Evolutionary conservation across 2,113 vertebrate species (phyloP), one percentile per base, ranked within the genome.

Genomic region (Silurus glanis): DNA sequence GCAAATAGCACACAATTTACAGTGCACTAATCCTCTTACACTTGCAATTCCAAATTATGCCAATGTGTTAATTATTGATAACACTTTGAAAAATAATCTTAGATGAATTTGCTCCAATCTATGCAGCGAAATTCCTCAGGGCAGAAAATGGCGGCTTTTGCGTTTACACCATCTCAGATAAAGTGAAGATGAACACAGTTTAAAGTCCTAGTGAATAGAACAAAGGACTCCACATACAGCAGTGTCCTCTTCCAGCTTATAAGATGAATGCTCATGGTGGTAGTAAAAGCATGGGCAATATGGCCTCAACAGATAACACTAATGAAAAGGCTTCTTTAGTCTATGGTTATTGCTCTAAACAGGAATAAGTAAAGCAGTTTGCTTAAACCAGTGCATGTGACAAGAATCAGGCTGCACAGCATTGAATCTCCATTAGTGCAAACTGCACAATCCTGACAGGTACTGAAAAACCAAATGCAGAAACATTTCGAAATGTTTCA

Each of bases 11-110:
- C 80, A 79, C 80, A 85, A 83, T 83, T 86, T 53, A 64, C 61
- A 69, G 85, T 64, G 69, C 83, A 83, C 76, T 89, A 86, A 89
- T 86, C 82, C 88, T 89, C 76, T 89, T 86, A 84, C 64, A 58
- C 64, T 37, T 81, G 67, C 82, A 84, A 84, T 84, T 86, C 51
- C 17, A 61, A 59, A 71, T 84, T 89, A 75, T 49, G 62, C 56
- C 69, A 85, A 79, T 37, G 74, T 80, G 45, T 71, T 51, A 74
- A 72, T 28, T 80, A 45, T 58, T 51, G 10, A 64, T 64, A 80
- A 58, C 3, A 47, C 23, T 80, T 56, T 56, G 61, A 56, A 64
- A 55, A 58, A 45, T 69, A 85, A 45, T 45, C 75, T 69, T 37
- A 53, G 37, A 67, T 80, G 8, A 53, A 64, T 78, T 69, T 53